Percentiles rank a stretch among this genome's conserved stretches.
phyloP scores from a whole-genome alignment of 1,140 invertebrate genomes.

The Drosophila pseudoobscura region DNA sequence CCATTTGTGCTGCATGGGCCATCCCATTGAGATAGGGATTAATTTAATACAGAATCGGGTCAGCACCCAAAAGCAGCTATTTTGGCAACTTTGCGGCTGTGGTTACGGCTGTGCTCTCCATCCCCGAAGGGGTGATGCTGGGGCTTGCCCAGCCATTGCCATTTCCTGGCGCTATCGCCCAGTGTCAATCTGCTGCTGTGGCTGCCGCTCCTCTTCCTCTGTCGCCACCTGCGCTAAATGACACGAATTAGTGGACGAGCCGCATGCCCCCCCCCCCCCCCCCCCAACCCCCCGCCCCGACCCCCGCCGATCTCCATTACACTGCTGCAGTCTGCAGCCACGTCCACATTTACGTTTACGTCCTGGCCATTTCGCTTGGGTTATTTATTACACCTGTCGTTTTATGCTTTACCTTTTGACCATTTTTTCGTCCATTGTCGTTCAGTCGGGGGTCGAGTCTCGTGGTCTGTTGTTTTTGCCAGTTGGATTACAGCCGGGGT shows the following conservation, averaged over 20 bases:
- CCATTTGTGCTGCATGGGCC: slow-evolving; percentile 1
- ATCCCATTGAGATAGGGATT: slow-evolving; percentile 34
- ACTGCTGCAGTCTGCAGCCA: slow-evolving; percentile 27
- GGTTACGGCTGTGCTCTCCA: slow-evolving; percentile 28
- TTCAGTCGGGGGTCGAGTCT: neutral
- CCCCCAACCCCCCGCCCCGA: slow-evolving; percentile 5
- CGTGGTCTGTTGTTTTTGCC: slow-evolving; percentile 31
- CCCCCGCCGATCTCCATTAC: slow-evolving; percentile 54
- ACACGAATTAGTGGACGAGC: slow-evolving; percentile 71
- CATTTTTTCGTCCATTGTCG: slow-evolving; percentile 18
- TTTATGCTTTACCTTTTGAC: slow-evolving; percentile 56
- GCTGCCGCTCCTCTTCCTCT: slow-evolving; percentile 45
- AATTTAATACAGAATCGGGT: slow-evolving; percentile 63
- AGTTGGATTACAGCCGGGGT: slow-evolving; percentile 44
- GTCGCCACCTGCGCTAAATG: slow-evolving; percentile 77
- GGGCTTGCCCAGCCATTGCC: too few relatives aligned
- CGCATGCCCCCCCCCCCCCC: slow-evolving; percentile 6
- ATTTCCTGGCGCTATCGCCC: slow-evolving; percentile 68
- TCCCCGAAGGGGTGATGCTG: slow-evolving; percentile 15
- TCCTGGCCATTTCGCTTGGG: slow-evolving; percentile 55
- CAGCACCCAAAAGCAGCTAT: slow-evolving; percentile 53
- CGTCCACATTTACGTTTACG: slow-evolving; percentile 16
- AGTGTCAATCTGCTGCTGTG: slow-evolving; percentile 68
- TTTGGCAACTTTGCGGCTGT: slow-evolving; percentile 58
- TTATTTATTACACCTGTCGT: slow-evolving; percentile 82